phyloP scores from a whole-genome alignment of 2,797 vertebrate species.

The Epinephelus coioides region DNA sequence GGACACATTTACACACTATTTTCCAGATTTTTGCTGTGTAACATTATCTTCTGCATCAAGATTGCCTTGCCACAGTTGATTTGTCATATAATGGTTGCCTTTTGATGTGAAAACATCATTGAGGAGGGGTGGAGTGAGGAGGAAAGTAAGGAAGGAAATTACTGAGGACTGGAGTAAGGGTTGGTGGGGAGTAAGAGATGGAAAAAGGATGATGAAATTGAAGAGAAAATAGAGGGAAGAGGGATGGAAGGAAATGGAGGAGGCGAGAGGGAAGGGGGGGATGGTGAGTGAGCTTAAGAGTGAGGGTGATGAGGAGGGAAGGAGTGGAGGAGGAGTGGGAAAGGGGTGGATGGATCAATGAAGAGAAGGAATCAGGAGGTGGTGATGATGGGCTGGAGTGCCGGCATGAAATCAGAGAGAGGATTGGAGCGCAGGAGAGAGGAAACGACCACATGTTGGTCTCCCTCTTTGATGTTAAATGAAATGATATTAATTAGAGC shows the following conservation, averaged over 20 bases:
- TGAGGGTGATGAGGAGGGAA: slow-evolving; percentile 13
- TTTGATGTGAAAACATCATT: slow-evolving; percentile 38
- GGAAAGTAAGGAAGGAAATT: slow-evolving; percentile 11
- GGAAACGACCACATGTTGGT: slow-evolving; percentile 22
- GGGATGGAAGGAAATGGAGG: background rate
- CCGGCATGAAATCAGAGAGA: slow-evolving; percentile 48
- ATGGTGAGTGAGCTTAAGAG: slow-evolving; percentile 6
- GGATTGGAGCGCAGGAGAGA: slow-evolving; percentile 19
- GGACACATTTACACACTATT: background rate
- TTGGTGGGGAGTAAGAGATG: background rate
- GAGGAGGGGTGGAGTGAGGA: slow-evolving; percentile 15
- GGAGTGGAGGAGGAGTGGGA: background rate
- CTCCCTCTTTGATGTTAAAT: slow-evolving; percentile 63
- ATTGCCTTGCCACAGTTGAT: background rate
- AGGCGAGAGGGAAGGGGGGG: background rate
- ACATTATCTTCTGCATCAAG: slow-evolving; percentile 25
- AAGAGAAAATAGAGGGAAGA: slow-evolving; percentile 23
- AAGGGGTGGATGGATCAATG: slow-evolving; percentile 11
- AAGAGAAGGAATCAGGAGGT: slow-evolving; percentile 14
- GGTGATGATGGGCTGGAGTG: slow-evolving; percentile 29
- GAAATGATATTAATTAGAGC: slow-evolving; percentile 56
- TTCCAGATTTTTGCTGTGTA: slow-evolving; percentile 22
- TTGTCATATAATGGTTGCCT: slow-evolving; percentile 10
- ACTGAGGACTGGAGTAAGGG: slow-evolving; percentile 4
- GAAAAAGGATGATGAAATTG: slow-evolving; percentile 54